phyloP scores from a whole-genome alignment of 2,113 vertebrate genomes.

The Machaerirhynchus nigripectus region DNA sequence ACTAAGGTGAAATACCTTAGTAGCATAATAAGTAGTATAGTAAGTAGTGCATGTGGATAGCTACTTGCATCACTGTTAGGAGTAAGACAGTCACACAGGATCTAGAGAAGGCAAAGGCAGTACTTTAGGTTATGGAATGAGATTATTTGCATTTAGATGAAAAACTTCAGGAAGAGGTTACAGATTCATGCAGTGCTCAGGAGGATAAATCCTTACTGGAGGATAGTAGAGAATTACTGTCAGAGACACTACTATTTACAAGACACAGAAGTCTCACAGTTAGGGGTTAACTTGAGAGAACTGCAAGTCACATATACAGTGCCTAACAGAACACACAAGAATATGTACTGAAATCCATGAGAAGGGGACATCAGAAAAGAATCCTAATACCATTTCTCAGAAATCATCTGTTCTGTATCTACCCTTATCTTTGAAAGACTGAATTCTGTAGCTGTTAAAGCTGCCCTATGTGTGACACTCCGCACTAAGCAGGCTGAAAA shows the following conservation, averaged over 20 bases:
- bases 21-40: no score
- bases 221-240: background rate
- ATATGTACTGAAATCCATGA: background rate
- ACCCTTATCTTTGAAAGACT: background rate
- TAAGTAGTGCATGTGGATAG: background rate
- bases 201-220: background rate
- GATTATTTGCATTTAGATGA: background rate
- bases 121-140: background rate
- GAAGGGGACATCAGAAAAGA: background rate
- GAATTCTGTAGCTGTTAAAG: background rate
- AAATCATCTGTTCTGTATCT: background rate
- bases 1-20: background rate
- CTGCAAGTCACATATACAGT: background rate
- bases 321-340: background rate
- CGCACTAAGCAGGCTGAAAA: background rate
- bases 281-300: background rate
- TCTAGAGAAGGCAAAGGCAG: background rate
- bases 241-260: background rate
- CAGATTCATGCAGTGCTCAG: background rate
- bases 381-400: background rate
- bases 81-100: background rate
- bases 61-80: background rate
- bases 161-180: background rate
- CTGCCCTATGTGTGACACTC: background rate
- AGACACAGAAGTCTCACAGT: background rate